These are phyloP conservation scores for Pegoplata infirma DNA, from an alignment of 2,888 invertebrate species.

Conservation along the genomic window DNA sequence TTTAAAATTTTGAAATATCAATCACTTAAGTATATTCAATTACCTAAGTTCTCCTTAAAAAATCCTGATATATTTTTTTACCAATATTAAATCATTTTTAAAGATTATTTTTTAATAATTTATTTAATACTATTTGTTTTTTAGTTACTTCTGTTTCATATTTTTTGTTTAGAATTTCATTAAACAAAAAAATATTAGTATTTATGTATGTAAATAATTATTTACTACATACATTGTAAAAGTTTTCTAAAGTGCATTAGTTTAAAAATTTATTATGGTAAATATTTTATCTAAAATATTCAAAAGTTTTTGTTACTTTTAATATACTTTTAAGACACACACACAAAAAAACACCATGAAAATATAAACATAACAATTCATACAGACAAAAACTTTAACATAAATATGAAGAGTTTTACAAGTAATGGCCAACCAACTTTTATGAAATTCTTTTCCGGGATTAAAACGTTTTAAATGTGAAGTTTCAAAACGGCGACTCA, in stretches of 20 bases:
- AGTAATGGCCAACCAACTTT: no score
- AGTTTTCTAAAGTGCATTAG: constrained; percentile 27
- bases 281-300: constrained; percentile 7
- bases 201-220: constrained; percentile 15
- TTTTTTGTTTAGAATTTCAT: neutral
- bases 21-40: no score
- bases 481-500: no score
- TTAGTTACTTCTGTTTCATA: no score
- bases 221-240: constrained; percentile 2
- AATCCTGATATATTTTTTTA: no score
- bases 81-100: neutral
- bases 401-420: no score
- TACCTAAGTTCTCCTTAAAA: no score
- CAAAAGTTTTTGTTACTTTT: neutral
- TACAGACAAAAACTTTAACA: neutral
- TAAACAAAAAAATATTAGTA: no score
- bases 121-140: neutral
- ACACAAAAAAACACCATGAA: neutral
- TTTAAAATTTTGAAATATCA: no score
- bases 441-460: no score
- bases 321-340: neutral
- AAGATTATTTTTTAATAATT: neutral
- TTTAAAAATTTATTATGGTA: constrained; percentile 9
- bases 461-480: no score
- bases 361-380: no score